These are phyloP conservation scores for Parnassius mnemosyne DNA, from an alignment of 2,888 invertebrate genomes.

Conservation along the genomic window DNA sequence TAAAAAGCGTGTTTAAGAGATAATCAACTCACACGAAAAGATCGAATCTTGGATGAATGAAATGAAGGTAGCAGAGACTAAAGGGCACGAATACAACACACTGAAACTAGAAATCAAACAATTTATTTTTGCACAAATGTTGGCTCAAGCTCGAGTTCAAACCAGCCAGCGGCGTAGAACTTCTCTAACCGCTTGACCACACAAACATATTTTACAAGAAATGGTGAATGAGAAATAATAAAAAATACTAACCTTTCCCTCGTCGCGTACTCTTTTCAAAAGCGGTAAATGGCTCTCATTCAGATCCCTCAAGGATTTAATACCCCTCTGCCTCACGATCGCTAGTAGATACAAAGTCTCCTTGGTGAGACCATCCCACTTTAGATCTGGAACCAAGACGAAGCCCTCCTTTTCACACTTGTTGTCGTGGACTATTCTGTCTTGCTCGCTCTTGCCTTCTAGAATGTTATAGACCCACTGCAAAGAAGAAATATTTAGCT, in stretches of 20 bases:
- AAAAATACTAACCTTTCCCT: slow-evolving; percentile 82
- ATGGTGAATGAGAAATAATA: no score
- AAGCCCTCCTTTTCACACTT: slow-evolving; percentile 89
- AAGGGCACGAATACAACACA: no score
- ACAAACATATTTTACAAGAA: no score
- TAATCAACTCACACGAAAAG: no score
- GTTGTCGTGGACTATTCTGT: slow-evolving; percentile 88
- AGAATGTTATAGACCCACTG: slow-evolving; percentile 99
- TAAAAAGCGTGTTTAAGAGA: no score
- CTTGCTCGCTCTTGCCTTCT: slow-evolving; percentile 93
- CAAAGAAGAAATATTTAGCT: slow-evolving; percentile 42
- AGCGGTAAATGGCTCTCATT: slow-evolving; percentile 88
- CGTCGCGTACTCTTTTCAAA: slow-evolving; percentile 88
- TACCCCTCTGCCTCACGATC: slow-evolving; percentile 85
- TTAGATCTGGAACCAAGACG: slow-evolving; percentile 94
- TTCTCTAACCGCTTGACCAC: no score
- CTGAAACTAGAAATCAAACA: no score
- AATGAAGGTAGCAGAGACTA: no score
- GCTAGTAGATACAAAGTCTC: slow-evolving; percentile 93
- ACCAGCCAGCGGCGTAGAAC: no score
- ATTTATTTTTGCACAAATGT: no score
- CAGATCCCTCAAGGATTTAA: slow-evolving; percentile 93
- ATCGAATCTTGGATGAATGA: no score
- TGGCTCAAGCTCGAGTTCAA: no score
- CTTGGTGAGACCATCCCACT: slow-evolving; percentile 92